phyloP scores from a whole-genome alignment of 1,140 invertebrate genomes.

The Trachymyrmex septentrionalis region DNA sequence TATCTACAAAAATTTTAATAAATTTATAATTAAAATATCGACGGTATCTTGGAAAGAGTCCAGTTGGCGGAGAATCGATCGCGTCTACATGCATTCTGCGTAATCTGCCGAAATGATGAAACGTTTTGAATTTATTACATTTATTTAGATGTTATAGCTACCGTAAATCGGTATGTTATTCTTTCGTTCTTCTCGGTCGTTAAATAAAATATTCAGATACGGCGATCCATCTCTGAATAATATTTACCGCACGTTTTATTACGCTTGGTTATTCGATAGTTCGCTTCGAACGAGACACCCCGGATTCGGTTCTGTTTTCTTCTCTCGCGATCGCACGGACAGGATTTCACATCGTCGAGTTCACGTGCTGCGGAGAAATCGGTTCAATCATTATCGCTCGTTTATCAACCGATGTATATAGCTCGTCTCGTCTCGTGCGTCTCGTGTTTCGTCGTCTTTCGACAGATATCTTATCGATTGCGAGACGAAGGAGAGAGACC shows the following conservation, averaged over 20 bases:
- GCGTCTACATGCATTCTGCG: too few relatives aligned
- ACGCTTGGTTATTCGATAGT: constrained; percentile 32
- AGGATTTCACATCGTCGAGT: constrained; percentile 31
- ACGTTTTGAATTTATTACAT: background rate
- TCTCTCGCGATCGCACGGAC: constrained; percentile 25
- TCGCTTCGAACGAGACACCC: too few relatives aligned
- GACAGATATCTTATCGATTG: constrained; percentile 67
- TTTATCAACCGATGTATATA: constrained; percentile 42
- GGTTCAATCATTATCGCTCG: constrained; percentile 61
- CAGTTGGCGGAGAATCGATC: too few relatives aligned
- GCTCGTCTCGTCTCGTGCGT: constrained; percentile 11
- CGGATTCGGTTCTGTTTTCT: background rate
- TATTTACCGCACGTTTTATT: constrained; percentile 13
- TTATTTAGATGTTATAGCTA: background rate
- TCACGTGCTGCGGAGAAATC: constrained; percentile 60
- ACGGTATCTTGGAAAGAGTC: too few relatives aligned
- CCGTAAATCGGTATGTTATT: background rate
- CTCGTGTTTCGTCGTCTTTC: constrained; percentile 61
- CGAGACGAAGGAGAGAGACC: background rate
- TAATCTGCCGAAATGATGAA: background rate
- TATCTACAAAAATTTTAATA: too few relatives aligned
- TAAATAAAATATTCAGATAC: constrained; percentile 12
- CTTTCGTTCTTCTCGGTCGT: background rate
- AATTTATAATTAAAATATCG: too few relatives aligned
- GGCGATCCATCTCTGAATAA: background rate